Percentiles rank a stretch among this genome's conserved stretches.
Conservation (phyloP, 2,888 invertebrate species). For the Melinopterus prodromus region DNA sequence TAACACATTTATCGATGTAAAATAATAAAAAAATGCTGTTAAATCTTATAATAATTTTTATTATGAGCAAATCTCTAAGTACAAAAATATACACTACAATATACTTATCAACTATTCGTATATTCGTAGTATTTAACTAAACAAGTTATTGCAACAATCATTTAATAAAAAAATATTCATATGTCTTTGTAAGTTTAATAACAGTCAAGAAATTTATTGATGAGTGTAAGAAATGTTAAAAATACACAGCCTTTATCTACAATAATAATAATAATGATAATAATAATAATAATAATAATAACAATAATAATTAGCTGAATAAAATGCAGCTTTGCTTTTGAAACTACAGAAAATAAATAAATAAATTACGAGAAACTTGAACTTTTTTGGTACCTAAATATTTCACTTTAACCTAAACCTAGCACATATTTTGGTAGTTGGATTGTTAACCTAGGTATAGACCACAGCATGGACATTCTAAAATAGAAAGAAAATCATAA, state of each 20-base stretch:
- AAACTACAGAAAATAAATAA: background rate
- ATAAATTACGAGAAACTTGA: background rate
- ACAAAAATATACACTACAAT: background rate
- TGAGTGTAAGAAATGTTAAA: background rate
- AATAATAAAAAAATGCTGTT: background rate
- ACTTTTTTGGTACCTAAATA: background rate
- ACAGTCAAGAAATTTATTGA: no score
- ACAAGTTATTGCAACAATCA: background rate
- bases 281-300: background rate
- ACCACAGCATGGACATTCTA: slow-evolving; percentile 87
- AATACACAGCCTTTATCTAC: slow-evolving; percentile 4
- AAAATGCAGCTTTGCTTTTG: background rate
- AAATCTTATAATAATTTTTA: background rate
- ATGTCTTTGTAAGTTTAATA: background rate
- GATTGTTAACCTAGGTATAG: slow-evolving; percentile 83
- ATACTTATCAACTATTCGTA: background rate
- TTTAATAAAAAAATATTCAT: background rate
- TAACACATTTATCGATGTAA: background rate
- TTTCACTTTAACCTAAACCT: slow-evolving; percentile 72
- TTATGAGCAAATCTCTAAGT: background rate
- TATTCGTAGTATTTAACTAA: no score
- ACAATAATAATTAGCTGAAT: background rate
- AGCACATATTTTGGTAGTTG: slow-evolving; percentile 87
- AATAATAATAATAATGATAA: background rate
- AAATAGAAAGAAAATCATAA: slow-evolving; percentile 54